Percentiles rank a stretch among this genome's conserved stretches.
Conservation (phyloP, 1,140 invertebrate species). For the Eriocheir sinensis region DNA sequence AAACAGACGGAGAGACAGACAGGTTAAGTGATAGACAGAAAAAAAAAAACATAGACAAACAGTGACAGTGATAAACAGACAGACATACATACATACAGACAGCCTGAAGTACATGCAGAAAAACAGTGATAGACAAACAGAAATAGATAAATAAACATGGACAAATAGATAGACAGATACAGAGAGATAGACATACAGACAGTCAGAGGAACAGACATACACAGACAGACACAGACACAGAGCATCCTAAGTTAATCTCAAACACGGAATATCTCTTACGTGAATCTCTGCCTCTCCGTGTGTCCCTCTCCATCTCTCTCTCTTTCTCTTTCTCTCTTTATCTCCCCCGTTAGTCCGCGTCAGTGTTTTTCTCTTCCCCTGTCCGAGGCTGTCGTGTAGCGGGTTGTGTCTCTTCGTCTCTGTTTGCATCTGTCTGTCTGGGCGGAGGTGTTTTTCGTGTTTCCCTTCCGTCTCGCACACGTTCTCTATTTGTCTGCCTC, state of each 20-base stretch:
- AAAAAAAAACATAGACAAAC: background rate
- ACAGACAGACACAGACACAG: no score
- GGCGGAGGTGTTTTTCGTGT: background rate
- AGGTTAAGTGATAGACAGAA: background rate
- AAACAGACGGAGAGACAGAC: background rate
- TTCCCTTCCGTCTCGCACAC: background rate
- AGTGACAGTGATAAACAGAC: background rate
- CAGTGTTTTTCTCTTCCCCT: no score
- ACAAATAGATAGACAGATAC: background rate
- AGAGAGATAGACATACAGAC: background rate
- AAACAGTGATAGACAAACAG: background rate
- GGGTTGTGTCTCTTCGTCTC: no score
- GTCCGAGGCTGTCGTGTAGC: background rate
- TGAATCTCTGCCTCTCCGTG: no score
- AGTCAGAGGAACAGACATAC: no score
- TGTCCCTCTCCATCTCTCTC: no score
- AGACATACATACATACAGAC: no score
- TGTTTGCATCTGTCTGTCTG: background rate
- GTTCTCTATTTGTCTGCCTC: background rate
- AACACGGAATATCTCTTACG: no score
- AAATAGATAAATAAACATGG: background rate
- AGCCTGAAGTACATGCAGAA: no score
- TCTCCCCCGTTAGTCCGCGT: no score
- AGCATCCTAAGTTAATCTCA: no score
- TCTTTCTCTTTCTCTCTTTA: no score